phyloP scores from a whole-genome alignment of 2,113 vertebrate genomes.

The Peromyscus polionotus region DNA sequence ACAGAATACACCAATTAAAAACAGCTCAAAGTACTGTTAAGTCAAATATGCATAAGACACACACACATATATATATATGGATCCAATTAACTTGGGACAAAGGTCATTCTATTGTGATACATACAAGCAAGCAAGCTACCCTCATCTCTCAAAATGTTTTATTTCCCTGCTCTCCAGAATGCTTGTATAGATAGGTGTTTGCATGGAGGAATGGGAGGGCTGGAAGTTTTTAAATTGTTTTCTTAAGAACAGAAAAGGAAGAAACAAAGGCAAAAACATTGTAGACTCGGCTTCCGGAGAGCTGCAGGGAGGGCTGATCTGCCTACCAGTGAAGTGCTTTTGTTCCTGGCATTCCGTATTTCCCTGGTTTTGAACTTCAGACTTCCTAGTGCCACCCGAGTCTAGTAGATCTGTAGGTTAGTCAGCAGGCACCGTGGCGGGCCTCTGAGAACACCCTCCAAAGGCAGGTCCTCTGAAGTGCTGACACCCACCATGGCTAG shows the following conservation, averaged over 20 bases:
- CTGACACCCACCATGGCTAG: neutral
- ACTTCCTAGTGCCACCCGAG: neutral
- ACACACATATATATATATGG: neutral
- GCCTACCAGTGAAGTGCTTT: neutral
- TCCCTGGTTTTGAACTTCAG: neutral
- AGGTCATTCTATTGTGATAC: neutral
- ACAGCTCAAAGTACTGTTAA: slow-evolving; percentile 37
- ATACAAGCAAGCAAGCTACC: neutral
- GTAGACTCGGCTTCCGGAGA: neutral
- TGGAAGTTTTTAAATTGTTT: neutral
- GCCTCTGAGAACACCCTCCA: too few species aligned
- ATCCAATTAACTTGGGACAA: slow-evolving; percentile 3
- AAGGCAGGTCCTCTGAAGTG: neutral
- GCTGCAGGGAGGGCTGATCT: neutral
- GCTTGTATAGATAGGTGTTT: neutral
- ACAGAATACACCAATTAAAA: neutral
- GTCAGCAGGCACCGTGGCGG: too few species aligned
- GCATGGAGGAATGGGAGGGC: neutral
- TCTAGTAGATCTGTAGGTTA: too few species aligned
- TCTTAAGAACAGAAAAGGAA: slow-evolving; percentile 38
- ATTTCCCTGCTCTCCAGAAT: slow-evolving; percentile 19
- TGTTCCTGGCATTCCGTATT: neutral
- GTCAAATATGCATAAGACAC: neutral
- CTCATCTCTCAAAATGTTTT: slow-evolving; percentile 20
- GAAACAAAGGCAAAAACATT: slow-evolving; percentile 51